Base-by-base conservation (phyloP, 2,888 invertebrate species). In the Trachelus iudaicus region DNA sequence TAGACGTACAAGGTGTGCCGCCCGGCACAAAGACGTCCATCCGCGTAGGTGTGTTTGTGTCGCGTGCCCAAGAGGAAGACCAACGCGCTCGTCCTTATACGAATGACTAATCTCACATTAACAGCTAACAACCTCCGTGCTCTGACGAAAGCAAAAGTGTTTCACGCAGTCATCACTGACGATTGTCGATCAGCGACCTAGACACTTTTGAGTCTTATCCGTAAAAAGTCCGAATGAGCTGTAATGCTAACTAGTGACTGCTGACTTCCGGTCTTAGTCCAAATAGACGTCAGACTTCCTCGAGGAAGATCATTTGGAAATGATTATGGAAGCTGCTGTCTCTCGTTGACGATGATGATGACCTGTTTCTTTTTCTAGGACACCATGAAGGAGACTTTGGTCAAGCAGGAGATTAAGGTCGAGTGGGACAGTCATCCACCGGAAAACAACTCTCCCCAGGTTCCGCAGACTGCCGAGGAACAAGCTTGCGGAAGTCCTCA, bases 1-100 rank as follows among this genome's bases (percentile, higher is more conserved):
- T 83, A 84, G 88, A 89, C 89, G 88, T 88, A 90, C 87, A 87
- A 91, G 91, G 91, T 90, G 91, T 90, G 91, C 85, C 90, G 85
- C 82, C 83, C 76, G 82, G 75, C 75, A 34, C 34, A 23, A 34
- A 37, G 75, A 12, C 56, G 23, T 56, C 56, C 56, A 23, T 56
- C 56, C 34, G 75, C 69, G 79, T 74, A 37, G 75, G 77, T 74
- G 76, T 79, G 81, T 81, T 81, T 78, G 79, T 80, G 83, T 86
- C 87, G 88, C 87, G 86, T 85, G 87, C 83, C 85, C 73, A 69
- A 79, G 30, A 75, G 40, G 40, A 69, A 78, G 40, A 37, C 73
- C 75, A 75, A 23, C 56, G 23, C 23, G 56, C 6, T 56, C 56
- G 23, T 56, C 56, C 56, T 23, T 56, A 9, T 9, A 56, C 56